These are phyloP conservation scores for Dicranocentrus wangi DNA, from an alignment of 2,888 invertebrate species.

Conservation along the genomic window DNA sequence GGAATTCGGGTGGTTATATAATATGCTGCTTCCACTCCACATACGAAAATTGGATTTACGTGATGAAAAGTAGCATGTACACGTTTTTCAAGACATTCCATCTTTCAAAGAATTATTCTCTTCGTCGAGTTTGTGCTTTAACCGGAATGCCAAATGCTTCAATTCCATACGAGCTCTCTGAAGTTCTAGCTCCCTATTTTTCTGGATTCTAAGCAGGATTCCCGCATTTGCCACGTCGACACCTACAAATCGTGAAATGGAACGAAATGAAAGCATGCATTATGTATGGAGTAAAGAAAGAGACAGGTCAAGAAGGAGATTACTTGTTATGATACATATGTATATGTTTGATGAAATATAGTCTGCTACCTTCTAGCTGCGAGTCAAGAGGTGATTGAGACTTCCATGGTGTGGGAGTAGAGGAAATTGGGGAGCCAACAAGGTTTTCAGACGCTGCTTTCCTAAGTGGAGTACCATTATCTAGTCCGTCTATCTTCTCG, in stretches of 20 bases:
- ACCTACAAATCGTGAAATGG: constrained; percentile 18
- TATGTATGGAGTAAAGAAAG: background rate
- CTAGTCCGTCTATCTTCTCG: constrained; percentile 46
- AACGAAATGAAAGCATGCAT: background rate
- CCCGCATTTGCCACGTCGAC: constrained; percentile 43
- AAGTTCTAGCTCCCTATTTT: constrained; percentile 53
- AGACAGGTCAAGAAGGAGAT: background rate
- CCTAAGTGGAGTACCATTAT: constrained; percentile 20
- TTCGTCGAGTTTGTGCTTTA: constrained; percentile 56
- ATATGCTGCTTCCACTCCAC: no score
- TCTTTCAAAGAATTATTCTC: constrained; percentile 23
- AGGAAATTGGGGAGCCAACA: no score
- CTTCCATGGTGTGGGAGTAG: no score
- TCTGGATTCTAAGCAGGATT: constrained; percentile 54
- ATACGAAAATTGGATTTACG: no score
- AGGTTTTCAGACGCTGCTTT: constrained; percentile 11
- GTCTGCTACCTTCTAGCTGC: constrained; percentile 16
- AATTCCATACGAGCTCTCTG: constrained; percentile 54
- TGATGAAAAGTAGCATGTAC: no score
- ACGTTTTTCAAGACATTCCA: constrained; percentile 22
- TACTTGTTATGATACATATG: no score
- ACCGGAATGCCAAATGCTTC: constrained; percentile 53
- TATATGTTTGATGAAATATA: background rate
- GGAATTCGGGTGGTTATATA: no score
- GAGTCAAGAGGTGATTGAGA: constrained; percentile 1